Base-by-base conservation (phyloP, 2,113 vertebrate species). In the Opisthocomus hoazin region DNA sequence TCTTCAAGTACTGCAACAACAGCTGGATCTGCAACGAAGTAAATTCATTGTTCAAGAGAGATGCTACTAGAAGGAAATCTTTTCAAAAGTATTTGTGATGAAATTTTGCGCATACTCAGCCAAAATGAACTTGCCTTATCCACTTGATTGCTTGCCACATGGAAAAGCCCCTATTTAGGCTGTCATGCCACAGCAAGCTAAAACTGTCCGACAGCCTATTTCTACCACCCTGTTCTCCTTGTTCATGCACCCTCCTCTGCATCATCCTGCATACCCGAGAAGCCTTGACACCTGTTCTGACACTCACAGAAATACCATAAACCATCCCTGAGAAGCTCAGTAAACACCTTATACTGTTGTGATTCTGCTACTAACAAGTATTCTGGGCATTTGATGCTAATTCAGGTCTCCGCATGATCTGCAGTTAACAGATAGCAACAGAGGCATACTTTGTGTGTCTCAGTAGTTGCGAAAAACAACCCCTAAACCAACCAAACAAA, bases 1-100 rank as follows among this genome's bases (percentile, higher is more conserved):
- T 99, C 95, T 98, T 99, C 91, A 99, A 97, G 95, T 99, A 99
- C 34, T 99, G 99, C 89, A 99, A 97, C 68, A 99, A 97, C 61
- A 99, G 98, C 79, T 99, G 98, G 68, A 99, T 98, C 99, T 99
- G 87, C 43, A 96, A 86, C 18, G 48, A 87, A 82, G 39, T 12
- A 51, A 83, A 86, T 50, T 45, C 2, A 34, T 24, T 64, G 21
- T 41, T 74, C 79, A 80, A 29, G 46, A 64, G 27, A 51, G 9
- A 77, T 21, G 5, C 12, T 68, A 51, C 14, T 14, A 63, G 41
- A 77, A 92, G 9, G 9, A 89, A 54, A 7, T 11, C 10, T 61
- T 69, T 77, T 63, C 12, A 26, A 34, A 56, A 80, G 18, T 4
- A 45, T 6, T 78, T 3, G 3, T 4, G 11, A 92, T 66, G 27